Percentiles rank a stretch among this genome's conserved stretches.
Evolutionary conservation across 2,888 invertebrate species (phyloP).

Genomic region (Leucophenga maculata): DNA sequence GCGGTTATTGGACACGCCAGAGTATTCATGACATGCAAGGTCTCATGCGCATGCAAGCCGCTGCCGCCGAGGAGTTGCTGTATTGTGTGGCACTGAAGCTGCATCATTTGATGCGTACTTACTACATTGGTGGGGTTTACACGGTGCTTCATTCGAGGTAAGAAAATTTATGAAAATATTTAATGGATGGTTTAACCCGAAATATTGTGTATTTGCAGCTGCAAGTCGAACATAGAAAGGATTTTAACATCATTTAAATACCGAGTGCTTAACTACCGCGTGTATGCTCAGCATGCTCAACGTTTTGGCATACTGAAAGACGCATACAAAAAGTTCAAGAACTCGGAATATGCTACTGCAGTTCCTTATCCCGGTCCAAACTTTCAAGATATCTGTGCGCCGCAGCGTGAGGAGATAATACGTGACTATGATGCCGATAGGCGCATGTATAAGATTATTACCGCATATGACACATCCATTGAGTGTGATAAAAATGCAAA

Average conservation of each 20-base stretch:
- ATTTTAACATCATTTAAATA: constrained; percentile 59
- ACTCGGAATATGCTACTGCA: constrained; percentile 21
- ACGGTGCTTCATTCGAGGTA: constrained; percentile 65
- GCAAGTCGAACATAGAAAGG: constrained; percentile 66
- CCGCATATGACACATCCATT: constrained; percentile 48
- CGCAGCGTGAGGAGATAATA: constrained; percentile 38
- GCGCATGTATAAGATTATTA: constrained; percentile 57
- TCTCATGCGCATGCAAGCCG: constrained; percentile 48
- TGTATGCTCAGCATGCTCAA: constrained; percentile 29
- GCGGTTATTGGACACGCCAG: constrained; percentile 60
- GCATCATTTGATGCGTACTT: constrained; percentile 66
- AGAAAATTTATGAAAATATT: constrained; percentile 4
- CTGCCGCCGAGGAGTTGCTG: constrained; percentile 63
- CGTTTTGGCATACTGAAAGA: neutral
- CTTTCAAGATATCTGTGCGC: constrained; percentile 40
- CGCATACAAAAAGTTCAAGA: constrained; percentile 28
- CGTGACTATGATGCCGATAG: constrained; percentile 48
- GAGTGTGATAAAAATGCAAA: neutral
- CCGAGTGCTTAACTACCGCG: constrained; percentile 54
- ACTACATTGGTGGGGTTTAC: constrained; percentile 67
- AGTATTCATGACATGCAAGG: constrained; percentile 56
- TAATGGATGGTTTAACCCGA: no score
- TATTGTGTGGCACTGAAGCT: constrained; percentile 68
- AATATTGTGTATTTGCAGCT: no score
- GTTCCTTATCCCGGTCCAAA: constrained; percentile 51